A percentile compares a stretch with the other conserved stretches of the same genome.
These are phyloP conservation scores for Plestiodon gilberti DNA, from an alignment of 2,113 vertebrate species.

Conservation along the genomic window DNA sequence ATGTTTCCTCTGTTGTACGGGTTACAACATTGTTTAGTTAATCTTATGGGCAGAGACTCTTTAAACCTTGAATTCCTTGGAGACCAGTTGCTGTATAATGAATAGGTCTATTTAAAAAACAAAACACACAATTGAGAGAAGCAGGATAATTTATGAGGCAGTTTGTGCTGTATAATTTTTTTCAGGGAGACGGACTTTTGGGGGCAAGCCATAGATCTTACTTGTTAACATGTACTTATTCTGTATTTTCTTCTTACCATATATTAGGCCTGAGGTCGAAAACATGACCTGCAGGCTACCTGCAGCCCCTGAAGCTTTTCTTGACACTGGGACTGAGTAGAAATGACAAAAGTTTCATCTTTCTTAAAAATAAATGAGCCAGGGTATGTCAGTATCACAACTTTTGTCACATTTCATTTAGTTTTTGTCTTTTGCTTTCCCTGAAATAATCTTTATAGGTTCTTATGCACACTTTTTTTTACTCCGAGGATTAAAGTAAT, in stretches of 20 bases:
- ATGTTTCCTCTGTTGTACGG: slow-evolving; percentile 13
- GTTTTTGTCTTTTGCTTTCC: not conserved
- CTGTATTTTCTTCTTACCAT: not conserved
- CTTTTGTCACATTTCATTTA: not conserved
- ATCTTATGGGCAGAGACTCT: not conserved
- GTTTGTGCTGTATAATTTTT: fast-evolving
- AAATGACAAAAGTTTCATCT: not conserved
- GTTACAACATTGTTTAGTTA: slow-evolving; percentile 36
- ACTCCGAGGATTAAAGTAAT: not conserved
- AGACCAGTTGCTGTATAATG: not conserved
- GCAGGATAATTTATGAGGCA: slow-evolving; percentile 33
- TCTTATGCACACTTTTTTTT: not conserved
- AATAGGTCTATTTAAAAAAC: slow-evolving; percentile 44
- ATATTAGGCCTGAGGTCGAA: not conserved
- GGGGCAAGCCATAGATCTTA: not conserved
- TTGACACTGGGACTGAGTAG: not conserved
- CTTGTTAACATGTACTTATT: not conserved
- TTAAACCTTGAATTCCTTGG: not conserved
- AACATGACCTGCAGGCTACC: not conserved
- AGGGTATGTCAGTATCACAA: not conserved
- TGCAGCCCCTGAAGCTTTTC: not conserved
- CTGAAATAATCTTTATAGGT: not conserved
- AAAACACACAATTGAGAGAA: not conserved
- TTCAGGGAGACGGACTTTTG: slow-evolving; percentile 5
- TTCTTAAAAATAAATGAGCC: not conserved